phyloP scores from a whole-genome alignment of 2,797 vertebrate species.

The Masticophis lateralis region DNA sequence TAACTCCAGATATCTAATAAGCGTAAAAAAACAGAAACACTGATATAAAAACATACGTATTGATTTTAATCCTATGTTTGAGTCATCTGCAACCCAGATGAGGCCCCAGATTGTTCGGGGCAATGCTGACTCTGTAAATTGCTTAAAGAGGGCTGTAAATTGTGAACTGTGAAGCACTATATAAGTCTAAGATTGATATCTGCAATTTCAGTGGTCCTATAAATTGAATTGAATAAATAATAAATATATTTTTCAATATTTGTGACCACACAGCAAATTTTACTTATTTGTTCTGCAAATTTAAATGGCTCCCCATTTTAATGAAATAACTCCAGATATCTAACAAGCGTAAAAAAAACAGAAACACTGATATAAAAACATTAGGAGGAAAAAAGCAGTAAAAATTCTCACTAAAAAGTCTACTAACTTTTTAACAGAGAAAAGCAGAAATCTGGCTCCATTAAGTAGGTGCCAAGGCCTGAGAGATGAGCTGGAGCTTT shows the following conservation, averaged over 20 bases:
- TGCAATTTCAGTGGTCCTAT: not conserved
- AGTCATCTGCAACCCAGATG: too few species aligned
- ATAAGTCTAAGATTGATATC: not conserved
- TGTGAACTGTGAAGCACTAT: too few species aligned
- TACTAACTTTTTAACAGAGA: not conserved
- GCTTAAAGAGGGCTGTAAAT: too few species aligned
- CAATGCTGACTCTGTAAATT: too few species aligned
- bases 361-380: not conserved
- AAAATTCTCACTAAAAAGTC: not conserved
- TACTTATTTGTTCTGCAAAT: not conserved
- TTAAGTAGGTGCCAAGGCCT: not conserved
- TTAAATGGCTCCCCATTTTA: not conserved
- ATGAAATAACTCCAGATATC: not conserved
- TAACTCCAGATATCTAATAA: not conserved
- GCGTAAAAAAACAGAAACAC: not conserved
- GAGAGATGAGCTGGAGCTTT: not conserved
- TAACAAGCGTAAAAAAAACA: not conserved
- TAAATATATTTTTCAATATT: not conserved
- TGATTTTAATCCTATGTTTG: not conserved
- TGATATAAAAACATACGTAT: not conserved
- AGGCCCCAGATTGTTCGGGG: too few species aligned
- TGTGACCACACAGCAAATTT: not conserved
- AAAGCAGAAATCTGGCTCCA: not conserved
- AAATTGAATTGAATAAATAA: not conserved
- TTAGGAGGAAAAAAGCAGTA: not conserved